These are phyloP conservation scores for Callosobruchus maculatus DNA, from an alignment of 2,888 invertebrate species.

Conservation along the genomic window DNA sequence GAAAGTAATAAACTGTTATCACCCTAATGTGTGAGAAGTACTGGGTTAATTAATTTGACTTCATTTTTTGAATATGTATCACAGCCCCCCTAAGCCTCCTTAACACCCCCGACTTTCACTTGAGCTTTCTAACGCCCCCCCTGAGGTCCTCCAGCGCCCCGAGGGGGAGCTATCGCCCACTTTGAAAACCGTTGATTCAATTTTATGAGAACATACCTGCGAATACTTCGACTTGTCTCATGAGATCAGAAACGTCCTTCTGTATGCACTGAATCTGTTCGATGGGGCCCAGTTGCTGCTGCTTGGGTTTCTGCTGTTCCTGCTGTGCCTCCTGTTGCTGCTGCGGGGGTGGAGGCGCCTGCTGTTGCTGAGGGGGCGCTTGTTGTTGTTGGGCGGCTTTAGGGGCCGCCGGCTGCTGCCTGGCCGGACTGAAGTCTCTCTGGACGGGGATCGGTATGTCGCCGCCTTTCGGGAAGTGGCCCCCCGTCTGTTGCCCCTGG, in stretches of 20 bases:
- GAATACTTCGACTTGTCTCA: conserved; percentile 72
- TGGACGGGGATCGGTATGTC: conserved; percentile 17
- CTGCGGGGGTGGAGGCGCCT: conserved; percentile 36
- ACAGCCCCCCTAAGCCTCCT: no score
- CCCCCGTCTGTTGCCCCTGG: conserved; percentile 38
- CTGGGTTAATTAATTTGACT: no score
- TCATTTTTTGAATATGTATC: no score
- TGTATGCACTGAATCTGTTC: conserved; percentile 76
- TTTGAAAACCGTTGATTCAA: no score
- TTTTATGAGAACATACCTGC: conserved; percentile 47
- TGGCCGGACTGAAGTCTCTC: conserved; percentile 29
- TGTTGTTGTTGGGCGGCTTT: conserved; percentile 47
- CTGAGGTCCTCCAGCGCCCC: no score
- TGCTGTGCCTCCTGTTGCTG: conserved; percentile 41
- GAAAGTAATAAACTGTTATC: no score
- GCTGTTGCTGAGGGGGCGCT: conserved; percentile 19
- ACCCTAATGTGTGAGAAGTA: no score
- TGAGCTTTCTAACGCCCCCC: no score
- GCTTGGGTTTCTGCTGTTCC: conserved; percentile 49
- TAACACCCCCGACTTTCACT: no score
- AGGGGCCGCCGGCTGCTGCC: no score
- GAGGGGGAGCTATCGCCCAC: no score
- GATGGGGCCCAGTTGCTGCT: conserved; percentile 61
- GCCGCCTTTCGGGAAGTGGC: conserved; percentile 1
- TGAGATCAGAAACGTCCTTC: conserved; percentile 74